These are phyloP conservation scores for Gila robusta DNA, from an alignment of 2,797 vertebrate genomes.

Conservation along the genomic window DNA sequence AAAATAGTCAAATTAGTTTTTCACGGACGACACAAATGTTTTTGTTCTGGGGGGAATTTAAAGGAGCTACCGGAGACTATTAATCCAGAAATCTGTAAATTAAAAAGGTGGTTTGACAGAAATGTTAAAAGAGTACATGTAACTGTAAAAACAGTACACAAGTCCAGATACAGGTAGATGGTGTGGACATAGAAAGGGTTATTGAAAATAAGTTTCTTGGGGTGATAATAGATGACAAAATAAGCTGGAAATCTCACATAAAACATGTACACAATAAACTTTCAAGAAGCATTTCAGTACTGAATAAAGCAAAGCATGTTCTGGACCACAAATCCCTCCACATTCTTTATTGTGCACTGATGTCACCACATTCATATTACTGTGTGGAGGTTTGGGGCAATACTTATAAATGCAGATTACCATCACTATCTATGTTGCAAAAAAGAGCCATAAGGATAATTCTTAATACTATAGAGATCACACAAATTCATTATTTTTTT, in stretches of 20 bases:
- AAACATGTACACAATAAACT: not conserved
- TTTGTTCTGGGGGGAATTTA: too few species aligned
- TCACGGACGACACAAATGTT: too few species aligned
- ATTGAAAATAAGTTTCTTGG: slow-evolving; percentile 4
- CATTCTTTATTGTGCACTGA: not conserved
- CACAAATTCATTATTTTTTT: not conserved
- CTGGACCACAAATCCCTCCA: not conserved
- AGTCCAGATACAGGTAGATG: not conserved
- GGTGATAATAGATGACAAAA: not conserved
- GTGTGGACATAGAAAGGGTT: not conserved
- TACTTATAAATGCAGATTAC: not conserved
- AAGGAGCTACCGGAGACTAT: too few species aligned
- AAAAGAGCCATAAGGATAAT: not conserved
- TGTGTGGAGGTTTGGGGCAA: not conserved
- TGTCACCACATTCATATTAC: not conserved
- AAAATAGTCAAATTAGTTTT: too few species aligned
- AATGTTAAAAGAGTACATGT: not conserved
- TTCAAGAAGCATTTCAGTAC: not conserved
- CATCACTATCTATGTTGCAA: not conserved
- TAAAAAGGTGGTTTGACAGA: not conserved
- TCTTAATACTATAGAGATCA: not conserved
- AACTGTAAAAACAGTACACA: not conserved
- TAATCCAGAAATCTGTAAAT: not conserved
- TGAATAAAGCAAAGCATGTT: not conserved
- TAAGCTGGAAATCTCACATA: not conserved